Percentiles rank a stretch among this genome's conserved stretches.
phyloP scores from a whole-genome alignment of 2,797 vertebrate species.

The Crenichthys baileyi region DNA sequence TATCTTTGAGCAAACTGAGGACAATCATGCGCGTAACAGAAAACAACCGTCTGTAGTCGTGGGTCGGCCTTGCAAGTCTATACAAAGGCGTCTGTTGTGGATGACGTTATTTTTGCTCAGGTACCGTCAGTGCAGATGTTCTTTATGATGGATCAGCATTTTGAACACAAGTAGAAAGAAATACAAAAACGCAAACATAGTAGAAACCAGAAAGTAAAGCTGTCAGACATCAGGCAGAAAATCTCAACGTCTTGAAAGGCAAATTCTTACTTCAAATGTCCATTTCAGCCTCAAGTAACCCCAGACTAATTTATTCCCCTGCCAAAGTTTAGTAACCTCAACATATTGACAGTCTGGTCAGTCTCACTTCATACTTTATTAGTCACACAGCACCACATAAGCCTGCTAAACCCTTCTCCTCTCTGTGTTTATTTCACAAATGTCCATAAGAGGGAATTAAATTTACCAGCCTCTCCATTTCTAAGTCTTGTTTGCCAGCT shows the following conservation, averaged over 20 bases:
- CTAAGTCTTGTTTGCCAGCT: slow-evolving; percentile 55
- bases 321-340: slow-evolving; percentile 63
- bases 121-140: slow-evolving; percentile 30
- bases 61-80: slow-evolving; percentile 10
- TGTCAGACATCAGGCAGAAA: slow-evolving; percentile 13
- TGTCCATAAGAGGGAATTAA: slow-evolving; percentile 65
- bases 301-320: slow-evolving; percentile 51
- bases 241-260: slow-evolving; percentile 1
- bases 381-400: slow-evolving; percentile 65
- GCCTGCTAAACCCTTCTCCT: slow-evolving; percentile 38
- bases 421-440: slow-evolving; percentile 71
- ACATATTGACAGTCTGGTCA: slow-evolving; percentile 69
- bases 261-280: slow-evolving; percentile 27
- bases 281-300: slow-evolving; percentile 35
- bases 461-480: slow-evolving; percentile 66
- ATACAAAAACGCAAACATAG: slow-evolving; percentile 2
- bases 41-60: slow-evolving; percentile 49
- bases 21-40: slow-evolving; percentile 52
- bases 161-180: slow-evolving; percentile 15
- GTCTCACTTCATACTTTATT: slow-evolving; percentile 66
- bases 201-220: slow-evolving; percentile 21
- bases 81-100: slow-evolving; percentile 13
- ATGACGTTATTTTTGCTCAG: slow-evolving; percentile 33
- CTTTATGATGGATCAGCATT: slow-evolving; percentile 27
- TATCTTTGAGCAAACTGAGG: slow-evolving; percentile 47